Evolutionary conservation across 1,140 invertebrate species (phyloP).

Genomic region (Bombus picipes): DNA sequence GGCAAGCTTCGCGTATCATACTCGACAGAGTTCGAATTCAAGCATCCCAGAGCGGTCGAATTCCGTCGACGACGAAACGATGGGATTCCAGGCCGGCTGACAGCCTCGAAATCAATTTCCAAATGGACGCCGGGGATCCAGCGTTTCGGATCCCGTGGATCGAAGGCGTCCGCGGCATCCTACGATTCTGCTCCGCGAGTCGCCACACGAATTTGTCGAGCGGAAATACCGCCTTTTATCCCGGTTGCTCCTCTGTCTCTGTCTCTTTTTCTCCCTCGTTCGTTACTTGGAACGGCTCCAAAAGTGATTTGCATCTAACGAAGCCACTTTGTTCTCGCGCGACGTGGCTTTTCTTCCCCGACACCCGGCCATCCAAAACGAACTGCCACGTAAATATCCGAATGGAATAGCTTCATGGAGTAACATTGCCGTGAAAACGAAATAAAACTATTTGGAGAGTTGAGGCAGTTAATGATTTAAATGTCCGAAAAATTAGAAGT

Average conservation of each 20-base stretch:
- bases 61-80: constrained; percentile 27
- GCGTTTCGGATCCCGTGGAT: not conserved
- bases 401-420: not conserved
- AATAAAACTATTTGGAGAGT: not conserved
- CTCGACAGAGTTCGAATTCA: constrained; percentile 3
- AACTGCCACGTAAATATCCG: not conserved
- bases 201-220: constrained; percentile 20
- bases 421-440: not conserved
- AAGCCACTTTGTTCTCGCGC: constrained; percentile 34
- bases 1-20: not conserved
- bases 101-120: constrained; percentile 24
- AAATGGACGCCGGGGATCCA: not conserved
- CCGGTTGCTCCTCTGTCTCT: not conserved
- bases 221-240: constrained; percentile 33
- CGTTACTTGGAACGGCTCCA: constrained; percentile 27
- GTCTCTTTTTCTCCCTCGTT: too few relatives aligned
- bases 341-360: constrained; percentile 21
- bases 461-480: too few relatives aligned
- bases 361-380: not conserved
- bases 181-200: not conserved
- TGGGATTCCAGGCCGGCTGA: not conserved
- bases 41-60: not conserved
- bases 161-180: constrained; percentile 26
- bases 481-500: too few relatives aligned
- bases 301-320: constrained; percentile 39